Evolutionary conservation across 2,888 invertebrate genomes (phyloP).

Genomic region (Amphimallon solstitiale): DNA sequence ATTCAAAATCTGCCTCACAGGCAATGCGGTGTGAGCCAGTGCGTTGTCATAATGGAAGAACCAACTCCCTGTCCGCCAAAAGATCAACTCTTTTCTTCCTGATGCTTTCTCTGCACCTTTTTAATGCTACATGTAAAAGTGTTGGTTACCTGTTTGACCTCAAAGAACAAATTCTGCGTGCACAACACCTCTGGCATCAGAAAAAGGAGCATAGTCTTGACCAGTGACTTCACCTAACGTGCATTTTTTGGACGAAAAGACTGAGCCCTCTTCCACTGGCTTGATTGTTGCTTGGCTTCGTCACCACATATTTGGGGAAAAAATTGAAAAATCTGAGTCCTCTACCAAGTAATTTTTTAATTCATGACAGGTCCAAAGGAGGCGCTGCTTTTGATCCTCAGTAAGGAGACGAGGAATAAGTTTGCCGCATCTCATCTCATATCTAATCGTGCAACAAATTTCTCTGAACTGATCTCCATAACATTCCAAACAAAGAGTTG

Average conservation of each 20-base stretch:
- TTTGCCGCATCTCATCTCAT: constrained; percentile 34
- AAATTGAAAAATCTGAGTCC: too few species aligned
- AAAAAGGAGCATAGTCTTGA: constrained; percentile 20
- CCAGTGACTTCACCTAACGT: constrained; percentile 36
- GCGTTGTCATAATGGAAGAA: constrained; percentile 45
- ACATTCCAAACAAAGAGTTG: too few species aligned
- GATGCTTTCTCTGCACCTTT: constrained; percentile 44
- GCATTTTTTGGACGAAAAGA: constrained; percentile 26
- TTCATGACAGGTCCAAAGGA: background rate
- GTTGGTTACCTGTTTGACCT: too few species aligned
- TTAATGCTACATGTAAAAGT: constrained; percentile 40
- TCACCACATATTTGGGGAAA: too few species aligned
- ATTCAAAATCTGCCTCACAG: background rate
- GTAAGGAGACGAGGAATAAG: constrained; percentile 34
- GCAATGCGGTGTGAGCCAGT: too few species aligned
- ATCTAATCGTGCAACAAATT: too few species aligned
- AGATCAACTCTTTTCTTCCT: constrained; percentile 42
- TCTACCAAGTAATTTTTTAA: too few species aligned
- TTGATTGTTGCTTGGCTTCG: constrained; percentile 44
- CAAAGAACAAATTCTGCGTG: too few species aligned
- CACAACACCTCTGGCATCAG: too few species aligned
- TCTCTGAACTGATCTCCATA: background rate
- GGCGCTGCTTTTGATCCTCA: constrained; percentile 26
- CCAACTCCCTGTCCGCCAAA: constrained; percentile 36
- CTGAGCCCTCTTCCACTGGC: constrained; percentile 41